A percentile compares a stretch with the other conserved stretches of the same genome.
Evolutionary conservation across 2,113 vertebrate genomes (phyloP).

Genomic region (Nibea coibor): DNA sequence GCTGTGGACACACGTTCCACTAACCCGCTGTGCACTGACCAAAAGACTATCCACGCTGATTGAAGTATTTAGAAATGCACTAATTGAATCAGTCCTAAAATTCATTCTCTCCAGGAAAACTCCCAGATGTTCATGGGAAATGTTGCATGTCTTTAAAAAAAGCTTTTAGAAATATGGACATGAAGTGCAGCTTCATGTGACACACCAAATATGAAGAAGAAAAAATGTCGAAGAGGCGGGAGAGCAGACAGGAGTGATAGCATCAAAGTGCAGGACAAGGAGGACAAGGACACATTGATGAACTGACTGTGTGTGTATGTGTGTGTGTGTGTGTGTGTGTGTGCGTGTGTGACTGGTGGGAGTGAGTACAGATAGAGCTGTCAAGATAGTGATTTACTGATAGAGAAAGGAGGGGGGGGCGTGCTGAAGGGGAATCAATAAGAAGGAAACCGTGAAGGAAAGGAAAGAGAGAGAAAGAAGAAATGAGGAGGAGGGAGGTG

Average conservation of each 20-base stretch:
- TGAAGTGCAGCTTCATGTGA: background rate
- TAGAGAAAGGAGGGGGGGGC: constrained; percentile 37
- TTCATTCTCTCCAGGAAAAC: background rate
- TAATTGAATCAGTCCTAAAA: background rate
- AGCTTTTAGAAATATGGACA: background rate
- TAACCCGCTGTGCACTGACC: background rate
- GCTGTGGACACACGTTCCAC: background rate
- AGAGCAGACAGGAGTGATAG: constrained; percentile 54
- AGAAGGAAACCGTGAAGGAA: constrained; percentile 64
- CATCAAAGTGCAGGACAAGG: constrained; percentile 70
- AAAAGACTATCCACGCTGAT: background rate
- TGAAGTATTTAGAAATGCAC: background rate
- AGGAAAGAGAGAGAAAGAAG: constrained; percentile 27
- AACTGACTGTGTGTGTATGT: constrained; percentile 26
- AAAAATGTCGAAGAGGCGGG: background rate
- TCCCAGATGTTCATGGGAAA: background rate
- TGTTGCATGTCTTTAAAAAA: background rate
- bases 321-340: constrained; percentile 22
- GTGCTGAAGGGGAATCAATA: constrained; percentile 69
- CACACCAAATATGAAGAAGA: constrained; percentile 10
- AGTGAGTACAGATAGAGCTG: constrained; percentile 74
- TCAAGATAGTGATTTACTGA: constrained; percentile 73
- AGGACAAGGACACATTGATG: constrained; percentile 67
- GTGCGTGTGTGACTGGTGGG: constrained; percentile 26
- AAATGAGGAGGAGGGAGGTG: background rate